phyloP scores from a whole-genome alignment of 2,888 invertebrate species.

The Drosophila algonquin region DNA sequence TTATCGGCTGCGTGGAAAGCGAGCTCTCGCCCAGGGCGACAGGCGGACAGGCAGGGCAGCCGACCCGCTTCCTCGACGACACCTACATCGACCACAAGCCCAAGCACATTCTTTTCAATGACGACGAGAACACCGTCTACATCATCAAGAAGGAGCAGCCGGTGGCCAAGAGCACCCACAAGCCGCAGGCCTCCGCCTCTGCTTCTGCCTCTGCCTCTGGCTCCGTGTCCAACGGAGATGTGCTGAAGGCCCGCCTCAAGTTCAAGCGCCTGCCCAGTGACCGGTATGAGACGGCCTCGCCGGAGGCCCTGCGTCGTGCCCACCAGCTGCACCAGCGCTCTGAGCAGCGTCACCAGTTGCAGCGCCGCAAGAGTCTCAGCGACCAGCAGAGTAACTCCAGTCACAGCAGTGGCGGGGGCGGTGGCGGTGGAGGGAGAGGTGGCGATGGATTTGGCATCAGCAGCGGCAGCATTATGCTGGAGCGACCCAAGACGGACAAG shows the following conservation, averaged over 20 bases:
- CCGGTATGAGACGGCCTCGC: constrained; percentile 55
- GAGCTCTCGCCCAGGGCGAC: constrained; percentile 56
- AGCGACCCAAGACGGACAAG: constrained; percentile 83
- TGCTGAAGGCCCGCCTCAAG: constrained; percentile 76
- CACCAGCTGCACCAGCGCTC: constrained; percentile 72
- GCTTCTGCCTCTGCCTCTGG: not conserved
- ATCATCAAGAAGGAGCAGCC: constrained; percentile 83
- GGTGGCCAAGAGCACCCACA: constrained; percentile 61
- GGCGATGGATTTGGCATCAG: constrained; percentile 17
- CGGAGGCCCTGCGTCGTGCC: constrained; percentile 69
- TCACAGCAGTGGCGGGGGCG: constrained; percentile 80
- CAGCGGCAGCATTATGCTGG: constrained; percentile 63
- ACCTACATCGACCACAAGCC: constrained; percentile 61
- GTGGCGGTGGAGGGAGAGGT: constrained; percentile 84
- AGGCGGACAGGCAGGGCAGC: constrained; percentile 17
- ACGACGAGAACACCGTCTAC: constrained; percentile 83
- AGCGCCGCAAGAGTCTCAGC: constrained; percentile 80
- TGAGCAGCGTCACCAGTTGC: constrained; percentile 68
- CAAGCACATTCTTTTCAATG: constrained; percentile 83
- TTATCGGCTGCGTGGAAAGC: constrained; percentile 80
- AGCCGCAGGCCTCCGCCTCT: not conserved
- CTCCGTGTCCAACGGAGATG: constrained; percentile 42
- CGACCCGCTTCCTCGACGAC: constrained; percentile 65
- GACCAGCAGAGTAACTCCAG: constrained; percentile 75
- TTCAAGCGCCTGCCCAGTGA: constrained; percentile 72